Conservation (phyloP, 2,797 vertebrate species). For the Ctenopoma multispine region DNA sequence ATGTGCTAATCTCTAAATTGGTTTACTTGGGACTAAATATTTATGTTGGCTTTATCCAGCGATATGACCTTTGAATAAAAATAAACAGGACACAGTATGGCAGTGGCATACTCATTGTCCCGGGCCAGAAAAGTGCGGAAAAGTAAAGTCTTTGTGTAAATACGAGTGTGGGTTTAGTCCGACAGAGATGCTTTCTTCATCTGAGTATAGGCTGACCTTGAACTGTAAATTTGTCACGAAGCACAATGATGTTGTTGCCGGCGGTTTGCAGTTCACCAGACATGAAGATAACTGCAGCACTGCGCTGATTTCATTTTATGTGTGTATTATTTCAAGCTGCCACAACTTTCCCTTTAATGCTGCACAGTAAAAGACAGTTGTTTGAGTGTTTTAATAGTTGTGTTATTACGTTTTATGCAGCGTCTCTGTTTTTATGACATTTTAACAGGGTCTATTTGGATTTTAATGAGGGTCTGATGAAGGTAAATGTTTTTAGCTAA, state of each 20-base stretch:
- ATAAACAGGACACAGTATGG: constrained; percentile 38
- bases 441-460: constrained; percentile 37
- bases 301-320: constrained; percentile 32
- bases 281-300: constrained; percentile 22
- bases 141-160: constrained; percentile 35
- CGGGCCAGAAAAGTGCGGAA: constrained; percentile 27
- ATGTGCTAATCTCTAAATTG: constrained; percentile 37
- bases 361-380: constrained; percentile 22
- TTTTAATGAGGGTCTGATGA: constrained; percentile 39
- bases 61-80: constrained; percentile 34
- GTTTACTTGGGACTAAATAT: constrained; percentile 39
- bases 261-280: constrained; percentile 29
- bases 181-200: constrained; percentile 9
- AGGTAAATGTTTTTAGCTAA: constrained; percentile 34
- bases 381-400: constrained; percentile 5
- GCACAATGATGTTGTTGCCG: constrained; percentile 43
- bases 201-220: constrained; percentile 49
- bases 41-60: constrained; percentile 40
- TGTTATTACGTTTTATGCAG: constrained; percentile 36
- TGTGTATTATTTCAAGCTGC: constrained; percentile 55
- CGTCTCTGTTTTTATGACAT: constrained; percentile 37
- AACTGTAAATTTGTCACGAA: constrained; percentile 57
- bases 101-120: constrained; percentile 22
- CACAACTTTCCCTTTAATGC: constrained; percentile 28
- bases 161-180: constrained; percentile 36